phyloP scores from a whole-genome alignment of 2,888 invertebrate genomes.

The Celastrina argiolus region DNA sequence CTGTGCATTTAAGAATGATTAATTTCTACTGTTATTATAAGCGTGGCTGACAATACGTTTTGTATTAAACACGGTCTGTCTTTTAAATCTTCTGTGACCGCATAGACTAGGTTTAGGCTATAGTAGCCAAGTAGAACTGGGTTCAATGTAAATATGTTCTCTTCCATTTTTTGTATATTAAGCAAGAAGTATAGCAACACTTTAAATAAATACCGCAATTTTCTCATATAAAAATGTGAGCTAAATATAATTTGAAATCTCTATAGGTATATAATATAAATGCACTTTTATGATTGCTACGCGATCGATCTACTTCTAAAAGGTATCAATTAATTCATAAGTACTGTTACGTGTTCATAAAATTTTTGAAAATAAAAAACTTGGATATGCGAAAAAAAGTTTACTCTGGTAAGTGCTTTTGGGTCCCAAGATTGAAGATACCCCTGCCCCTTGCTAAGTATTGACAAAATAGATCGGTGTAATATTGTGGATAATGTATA shows the following conservation, averaged over 20 bases:
- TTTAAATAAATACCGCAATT: background rate
- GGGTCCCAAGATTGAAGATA: background rate
- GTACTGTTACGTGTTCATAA: background rate
- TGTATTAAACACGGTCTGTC: background rate
- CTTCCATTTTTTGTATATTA: too few species aligned
- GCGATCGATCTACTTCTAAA: background rate
- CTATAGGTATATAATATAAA: too few species aligned
- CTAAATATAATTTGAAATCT: background rate
- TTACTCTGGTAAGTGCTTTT: background rate
- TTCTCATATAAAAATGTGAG: background rate
- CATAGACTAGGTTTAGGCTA: background rate
- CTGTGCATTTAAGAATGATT: too few species aligned
- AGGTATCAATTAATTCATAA: background rate
- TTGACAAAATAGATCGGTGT: background rate
- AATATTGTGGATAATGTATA: background rate
- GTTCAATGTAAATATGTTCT: too few species aligned
- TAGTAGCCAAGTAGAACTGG: background rate
- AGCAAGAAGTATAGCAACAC: too few species aligned
- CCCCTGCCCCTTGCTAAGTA: background rate
- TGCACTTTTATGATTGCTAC: too few species aligned
- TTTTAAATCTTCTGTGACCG: background rate
- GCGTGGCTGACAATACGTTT: slow-evolving; percentile 1
- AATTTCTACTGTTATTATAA: background rate
- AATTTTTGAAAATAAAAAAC: background rate
- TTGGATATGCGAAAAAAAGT: background rate